Conservation (phyloP, 2,888 invertebrate species). For the Seladonia tumulorum region DNA sequence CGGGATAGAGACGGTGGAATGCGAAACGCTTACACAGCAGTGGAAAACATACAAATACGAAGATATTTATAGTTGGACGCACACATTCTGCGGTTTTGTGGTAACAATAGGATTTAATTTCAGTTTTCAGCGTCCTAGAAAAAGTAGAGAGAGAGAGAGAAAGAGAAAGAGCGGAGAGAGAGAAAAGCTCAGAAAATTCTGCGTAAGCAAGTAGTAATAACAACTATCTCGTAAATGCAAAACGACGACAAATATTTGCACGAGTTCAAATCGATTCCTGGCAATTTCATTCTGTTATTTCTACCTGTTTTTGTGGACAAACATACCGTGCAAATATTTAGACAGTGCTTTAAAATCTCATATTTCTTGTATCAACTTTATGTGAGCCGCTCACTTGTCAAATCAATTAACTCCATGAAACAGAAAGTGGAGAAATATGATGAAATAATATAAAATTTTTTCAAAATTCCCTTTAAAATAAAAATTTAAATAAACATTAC, state of each 20-base stretch:
- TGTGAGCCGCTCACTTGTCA: too few relatives aligned
- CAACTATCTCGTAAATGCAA: too few relatives aligned
- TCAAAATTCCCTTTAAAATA: too few relatives aligned
- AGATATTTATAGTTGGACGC: conserved; percentile 26
- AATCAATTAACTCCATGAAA: too few relatives aligned
- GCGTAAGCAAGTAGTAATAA: not conserved
- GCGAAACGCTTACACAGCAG: not conserved
- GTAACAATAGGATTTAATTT: conserved; percentile 13
- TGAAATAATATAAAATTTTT: too few relatives aligned
- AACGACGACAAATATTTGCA: not conserved
- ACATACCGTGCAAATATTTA: not conserved
- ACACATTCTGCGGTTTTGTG: conserved; percentile 1
- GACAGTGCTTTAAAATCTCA: not conserved
- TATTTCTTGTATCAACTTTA: not conserved
- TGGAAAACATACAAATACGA: conserved; percentile 33
- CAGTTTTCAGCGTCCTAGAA: conserved; percentile 1
- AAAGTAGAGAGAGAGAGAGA: not conserved
- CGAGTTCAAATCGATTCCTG: not conserved
- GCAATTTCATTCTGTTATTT: not conserved
- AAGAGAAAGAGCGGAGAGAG: too few relatives aligned
- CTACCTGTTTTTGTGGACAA: not conserved
- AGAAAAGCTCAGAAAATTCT: not conserved
- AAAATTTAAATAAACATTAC: too few relatives aligned
- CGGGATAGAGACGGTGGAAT: conserved; percentile 30
- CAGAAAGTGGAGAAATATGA: too few relatives aligned